Base-by-base conservation (phyloP, 2,888 invertebrate genomes). In the Dione vanillae region DNA sequence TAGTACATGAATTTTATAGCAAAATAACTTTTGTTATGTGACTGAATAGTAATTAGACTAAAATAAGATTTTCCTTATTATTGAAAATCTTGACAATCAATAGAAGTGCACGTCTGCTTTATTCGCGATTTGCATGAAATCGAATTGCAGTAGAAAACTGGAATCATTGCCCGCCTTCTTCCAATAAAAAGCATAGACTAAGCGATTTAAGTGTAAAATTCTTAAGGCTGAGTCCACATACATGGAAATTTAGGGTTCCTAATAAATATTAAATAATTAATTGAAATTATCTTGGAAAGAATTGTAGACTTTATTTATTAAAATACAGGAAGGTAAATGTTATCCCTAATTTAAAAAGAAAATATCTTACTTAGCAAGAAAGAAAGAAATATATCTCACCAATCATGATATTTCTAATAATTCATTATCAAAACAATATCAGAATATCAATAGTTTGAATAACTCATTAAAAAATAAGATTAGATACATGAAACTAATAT, bases 91-190 rank as follows among this genome's bases (percentile, higher is more conserved):
- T 61, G 69, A 64, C 56, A 80, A 82, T 82, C 78, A 81, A 82
- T 78, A 78, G 81, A 84, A 85, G 82, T 83, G 83, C 83, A 87
- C 86, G 85, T 85, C 85, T 68, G 65, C 68, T 83, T 79, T 65
- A 84, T 81, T 81, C 84, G 84, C 89, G 83, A 87, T 85, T 88
- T 85, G 80, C 81, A 80, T 85, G 85, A 85, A 88, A 85, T 83
- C 83, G 78, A 86, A 72, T 72, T 69, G 52, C 65, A 65, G 47
- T 65, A 67, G 65, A 69, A 74, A 72, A 74, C 59, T 67, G 65
- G 67, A 71, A 75, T 73, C 72, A 73, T 80, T 80, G 79, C 76
- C 81, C 77, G 79, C 75, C 79, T 78, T 79, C 79, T 78, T 82
- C 80, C 82, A 82, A 82, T 74, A 81, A 83, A 83, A 78, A 83